These are phyloP conservation scores for Prionailurus viverrinus DNA, from an alignment of 2,113 vertebrate species.

Conservation along the genomic window DNA sequence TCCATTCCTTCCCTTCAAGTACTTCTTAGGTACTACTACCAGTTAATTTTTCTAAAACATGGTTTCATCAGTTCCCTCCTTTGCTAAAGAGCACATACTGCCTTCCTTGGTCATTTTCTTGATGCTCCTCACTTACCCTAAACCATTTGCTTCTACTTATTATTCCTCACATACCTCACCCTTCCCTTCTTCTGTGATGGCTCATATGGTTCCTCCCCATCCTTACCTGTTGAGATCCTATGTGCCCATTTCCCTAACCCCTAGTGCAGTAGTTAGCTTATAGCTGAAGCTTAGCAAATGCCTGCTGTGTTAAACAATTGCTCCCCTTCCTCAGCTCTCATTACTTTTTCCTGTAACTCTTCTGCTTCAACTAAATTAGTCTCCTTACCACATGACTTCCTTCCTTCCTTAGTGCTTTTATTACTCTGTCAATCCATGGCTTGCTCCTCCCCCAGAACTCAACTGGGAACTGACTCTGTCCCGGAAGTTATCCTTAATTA, in stretches of 20 bases:
- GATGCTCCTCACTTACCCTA: neutral
- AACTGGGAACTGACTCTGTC: conserved; percentile 17
- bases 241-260: neutral
- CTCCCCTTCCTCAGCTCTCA: conserved; percentile 25
- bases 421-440: conserved; percentile 57
- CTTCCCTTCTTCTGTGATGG: conserved; percentile 22
- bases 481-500: conserved; percentile 50
- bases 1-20: neutral
- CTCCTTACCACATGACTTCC: conserved; percentile 72
- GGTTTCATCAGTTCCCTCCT: conserved; percentile 1
- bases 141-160: neutral
- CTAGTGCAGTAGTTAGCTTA: neutral
- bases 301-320: conserved; percentile 32
- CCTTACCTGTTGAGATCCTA: neutral
- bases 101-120: neutral
- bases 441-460: neutral
- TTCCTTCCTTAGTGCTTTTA: conserved; percentile 75
- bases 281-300: conserved; percentile 3
- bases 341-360: conserved; percentile 62
- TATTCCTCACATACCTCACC: neutral
- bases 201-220: neutral
- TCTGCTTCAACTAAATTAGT: conserved; percentile 62
- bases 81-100: conserved; percentile 2
- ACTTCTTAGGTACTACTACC: neutral
- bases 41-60: neutral